phyloP scores from a whole-genome alignment of 1,140 invertebrate species.

The Drosophila paulistorum region DNA sequence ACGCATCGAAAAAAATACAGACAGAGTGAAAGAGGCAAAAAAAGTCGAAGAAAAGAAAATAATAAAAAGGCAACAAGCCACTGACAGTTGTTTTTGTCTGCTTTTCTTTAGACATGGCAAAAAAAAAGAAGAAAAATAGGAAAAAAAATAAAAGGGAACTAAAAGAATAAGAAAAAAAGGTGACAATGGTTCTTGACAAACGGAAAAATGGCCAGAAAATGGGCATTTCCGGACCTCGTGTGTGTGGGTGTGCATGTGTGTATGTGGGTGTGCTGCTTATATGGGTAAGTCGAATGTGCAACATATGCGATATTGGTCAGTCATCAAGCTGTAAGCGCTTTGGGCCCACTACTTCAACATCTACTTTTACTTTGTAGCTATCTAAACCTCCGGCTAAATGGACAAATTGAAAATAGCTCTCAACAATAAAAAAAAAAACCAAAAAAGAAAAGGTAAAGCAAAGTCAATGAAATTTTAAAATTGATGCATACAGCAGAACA shows the following conservation, averaged over 20 bases:
- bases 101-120: slow-evolving; percentile 29
- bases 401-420: slow-evolving; percentile 4
- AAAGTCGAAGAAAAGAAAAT: slow-evolving; percentile 37
- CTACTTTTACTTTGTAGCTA: slow-evolving; percentile 19
- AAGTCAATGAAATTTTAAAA: neutral
- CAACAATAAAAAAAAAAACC: neutral
- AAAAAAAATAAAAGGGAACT: neutral
- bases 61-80: slow-evolving; percentile 77
- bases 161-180: slow-evolving; percentile 53
- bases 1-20: slow-evolving; percentile 24
- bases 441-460: neutral
- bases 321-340: slow-evolving; percentile 20
- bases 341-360: slow-evolving; percentile 7
- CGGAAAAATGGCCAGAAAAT: slow-evolving; percentile 66
- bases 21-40: neutral
- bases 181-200: slow-evolving; percentile 69
- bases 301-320: slow-evolving; percentile 63
- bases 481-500: neutral
- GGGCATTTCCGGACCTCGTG: slow-evolving; percentile 51
- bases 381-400: neutral
- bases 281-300: slow-evolving; percentile 43
- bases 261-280: slow-evolving; percentile 14
- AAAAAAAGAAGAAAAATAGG: neutral
- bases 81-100: slow-evolving; percentile 69
- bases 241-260: neutral